Base-by-base conservation (phyloP, 2,113 vertebrate genomes). In the Solenodon paradoxus region DNA sequence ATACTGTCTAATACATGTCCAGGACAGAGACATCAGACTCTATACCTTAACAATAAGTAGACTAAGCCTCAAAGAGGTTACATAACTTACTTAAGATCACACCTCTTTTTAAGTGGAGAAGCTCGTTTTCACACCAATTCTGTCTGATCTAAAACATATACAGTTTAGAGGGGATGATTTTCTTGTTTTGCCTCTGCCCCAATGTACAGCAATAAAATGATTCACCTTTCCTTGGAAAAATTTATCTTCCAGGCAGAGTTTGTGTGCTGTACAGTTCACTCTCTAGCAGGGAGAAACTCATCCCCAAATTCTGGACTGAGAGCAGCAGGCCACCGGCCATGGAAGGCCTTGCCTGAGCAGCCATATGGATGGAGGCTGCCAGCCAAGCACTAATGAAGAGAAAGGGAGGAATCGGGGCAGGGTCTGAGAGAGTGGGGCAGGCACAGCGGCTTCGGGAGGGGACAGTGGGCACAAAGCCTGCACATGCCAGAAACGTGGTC, bases 321-420 rank as follows among this genome's bases (percentile, higher is more conserved):
- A 87, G 5, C 55, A 82, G 88, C 51, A 87, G 94, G 85, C 81
- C 78, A 83, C 72, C 61, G 51, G 81, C 90, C 92, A 80, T 0
- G 12, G 30, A 47, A 89, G 69, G 87, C 80, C 88, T 97, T 85
- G 92, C 95, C 95, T 90, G 69, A 32, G 94, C 94, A 96, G 83
- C 91, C 89, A 90, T 75, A 94, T 91, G 91, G 85, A 57, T 47
- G 49, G 57, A 45, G 79, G 38, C 66, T 11, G 82, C n/a, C n/a
- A 74, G 95, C 94, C 95, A 95, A 96, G 63, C 9, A 6, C 63
- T 97, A 83, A 93, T 91, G 79, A 92, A 53, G 59, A 84, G 79
- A 80, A 89, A 87, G 55, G 40, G 30, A 40, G 69, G n/a, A 38
- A 9, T 26, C 24, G 5, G 85, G n/a, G 85, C 7, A 2, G 47